Evolutionary conservation across 2,888 invertebrate species (phyloP).

Genomic region (Cantharis lateralis): DNA sequence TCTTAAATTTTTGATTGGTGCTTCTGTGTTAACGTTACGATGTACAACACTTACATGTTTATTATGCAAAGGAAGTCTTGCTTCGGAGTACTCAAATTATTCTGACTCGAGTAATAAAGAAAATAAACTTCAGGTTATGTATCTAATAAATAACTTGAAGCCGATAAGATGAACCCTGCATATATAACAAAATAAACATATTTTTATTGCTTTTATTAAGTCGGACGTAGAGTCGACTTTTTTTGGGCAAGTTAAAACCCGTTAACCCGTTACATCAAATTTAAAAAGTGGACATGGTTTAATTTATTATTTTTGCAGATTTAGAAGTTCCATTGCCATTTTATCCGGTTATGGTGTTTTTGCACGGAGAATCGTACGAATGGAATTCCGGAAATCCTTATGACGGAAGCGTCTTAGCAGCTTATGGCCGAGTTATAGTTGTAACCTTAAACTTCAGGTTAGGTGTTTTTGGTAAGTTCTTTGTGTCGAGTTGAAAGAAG

Average conservation of each 20-base stretch:
- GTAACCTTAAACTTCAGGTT: slow-evolving; percentile 84
- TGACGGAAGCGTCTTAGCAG: slow-evolving; percentile 90
- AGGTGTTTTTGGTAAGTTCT: slow-evolving; percentile 75
- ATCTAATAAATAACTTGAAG: background rate
- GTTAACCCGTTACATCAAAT: too few species aligned
- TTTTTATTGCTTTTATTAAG: background rate
- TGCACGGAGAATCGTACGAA: slow-evolving; percentile 95
- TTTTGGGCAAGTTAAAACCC: too few species aligned
- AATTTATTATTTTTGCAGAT: slow-evolving; percentile 11
- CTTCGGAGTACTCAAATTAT: background rate
- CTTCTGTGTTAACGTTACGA: background rate
- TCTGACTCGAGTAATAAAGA: background rate
- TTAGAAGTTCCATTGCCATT: slow-evolving; percentile 45
- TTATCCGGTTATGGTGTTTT: slow-evolving; percentile 86
- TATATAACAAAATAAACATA: background rate
- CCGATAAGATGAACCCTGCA: background rate
- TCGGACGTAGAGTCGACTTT: too few species aligned
- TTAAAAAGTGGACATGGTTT: background rate
- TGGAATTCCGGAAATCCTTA: slow-evolving; percentile 98
- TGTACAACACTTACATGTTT: background rate
- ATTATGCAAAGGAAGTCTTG: background rate
- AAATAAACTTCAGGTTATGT: background rate
- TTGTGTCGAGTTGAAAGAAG: background rate
- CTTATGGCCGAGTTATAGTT: slow-evolving; percentile 87
- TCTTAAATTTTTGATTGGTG: slow-evolving; percentile 4